Evolutionary conservation across 2,113 vertebrate genomes (phyloP), one percentile per base, ranked within the genome.

Genomic region (Chaetops frenatus): DNA sequence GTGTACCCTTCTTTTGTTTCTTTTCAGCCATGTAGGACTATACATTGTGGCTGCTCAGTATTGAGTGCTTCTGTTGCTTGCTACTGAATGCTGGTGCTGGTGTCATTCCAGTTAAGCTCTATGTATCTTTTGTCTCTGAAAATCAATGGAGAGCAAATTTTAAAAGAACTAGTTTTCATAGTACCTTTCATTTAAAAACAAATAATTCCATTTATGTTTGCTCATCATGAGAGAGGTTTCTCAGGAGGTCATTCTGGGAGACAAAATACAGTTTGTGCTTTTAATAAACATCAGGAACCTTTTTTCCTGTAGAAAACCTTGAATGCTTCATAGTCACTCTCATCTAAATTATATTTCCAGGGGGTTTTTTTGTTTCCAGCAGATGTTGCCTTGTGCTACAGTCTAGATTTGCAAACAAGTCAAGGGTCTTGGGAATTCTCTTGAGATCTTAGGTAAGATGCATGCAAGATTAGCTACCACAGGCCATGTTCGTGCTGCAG

Each of bases 101-200:
- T 97, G 92, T 94, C 87, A 83, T 96, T 96, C 93, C 89, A 81
- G 82, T 97, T 97, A 96, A 96, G 89, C 92, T 92, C 91, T 94
- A 36, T 83, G 84, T 93, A 92, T 71, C 93, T 96, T 97, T 96
- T 95, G 95, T 96, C 96, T 97, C 86, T 96, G 85, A 96, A 97
- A 97, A 97, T 96, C 96, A 96, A 95, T 97, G 90, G 80, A 94
- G 67, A 97, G 89, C 82, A 95, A 94, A 95, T 95, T 92, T 69
- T 27, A 96, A 93, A 90, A 76, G 76, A 86, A 40, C 76, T 90
- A 51, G 74, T 73, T 97, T 96, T 94, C 17, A 8, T 88, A 33
- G 62, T 89, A 96, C 60, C 77, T 97, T 96, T 91, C 79, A 71
- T 93, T 88, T 9, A 7, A 69, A 81, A 94, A 84, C 90, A 71